Base-by-base conservation (phyloP, 2,888 invertebrate species). In the Dyspetes luteomarginatus region DNA sequence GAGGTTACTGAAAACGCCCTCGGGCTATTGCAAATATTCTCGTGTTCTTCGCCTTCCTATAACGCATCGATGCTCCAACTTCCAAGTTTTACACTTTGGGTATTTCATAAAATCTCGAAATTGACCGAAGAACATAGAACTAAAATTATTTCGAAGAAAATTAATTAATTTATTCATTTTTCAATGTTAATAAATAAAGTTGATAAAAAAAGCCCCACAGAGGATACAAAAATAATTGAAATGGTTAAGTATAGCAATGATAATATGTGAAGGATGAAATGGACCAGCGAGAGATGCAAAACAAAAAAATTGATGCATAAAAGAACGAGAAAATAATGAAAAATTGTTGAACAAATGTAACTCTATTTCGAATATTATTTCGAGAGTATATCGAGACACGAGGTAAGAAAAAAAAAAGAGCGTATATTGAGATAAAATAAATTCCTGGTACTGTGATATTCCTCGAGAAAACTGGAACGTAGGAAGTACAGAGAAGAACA, bases 401-500 rank as follows among this genome's bases (percentile, higher is more conserved):
- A 60, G 36, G 2, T 7, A 15, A 50, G 50, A 17, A 48, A 24
- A 62, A 72, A 15, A 15, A 60, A 60, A 30, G 30, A 24, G 22
- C 48, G 9, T 36, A 36, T 24, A 17, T 15, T 50, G 17, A 26
- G 17, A 12, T 36, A 17, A 36, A 50, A 62, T 50, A 26, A 36
- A 15, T 19, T 30, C 30, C 22, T 28, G 30, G 26, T n/a, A 9
- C 52, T 52, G 22, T 17, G n/a, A 30, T 58, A 62, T 67, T 71
- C 56, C 24, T 43, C 68, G 30, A 56, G 64, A 58, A 79, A 69
- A 82, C 56, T 30, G 71, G 67, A 73, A 68, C 7, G 30, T 15
- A 43, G 45, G 67, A 77, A 74, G 62, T 78, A 77, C 68, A 48
- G 78, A 80, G 60, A 73, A 76, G 81, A 65, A 78, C 69, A 69